phyloP scores from a whole-genome alignment of 2,113 vertebrate species.

The Enhydra lutris region DNA sequence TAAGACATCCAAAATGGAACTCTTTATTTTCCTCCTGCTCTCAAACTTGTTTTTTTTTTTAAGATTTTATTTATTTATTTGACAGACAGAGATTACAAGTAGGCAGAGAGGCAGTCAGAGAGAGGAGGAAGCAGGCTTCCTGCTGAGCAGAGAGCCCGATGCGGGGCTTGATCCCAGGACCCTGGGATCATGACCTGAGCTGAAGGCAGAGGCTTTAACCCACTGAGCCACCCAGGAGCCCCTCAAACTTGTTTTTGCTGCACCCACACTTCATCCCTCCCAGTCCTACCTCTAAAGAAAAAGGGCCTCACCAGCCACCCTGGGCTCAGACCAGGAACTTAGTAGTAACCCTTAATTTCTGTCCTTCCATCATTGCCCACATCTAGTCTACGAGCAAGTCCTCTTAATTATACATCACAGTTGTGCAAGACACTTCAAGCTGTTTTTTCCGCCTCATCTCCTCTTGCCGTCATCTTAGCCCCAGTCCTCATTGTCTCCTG shows the following conservation, averaged over 20 bases:
- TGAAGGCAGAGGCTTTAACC: too few species aligned
- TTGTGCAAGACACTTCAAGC: neutral
- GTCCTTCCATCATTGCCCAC: neutral
- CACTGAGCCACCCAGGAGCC: too few species aligned
- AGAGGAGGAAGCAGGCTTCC: too few species aligned
- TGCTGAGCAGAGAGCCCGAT: too few species aligned
- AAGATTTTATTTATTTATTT: too few species aligned
- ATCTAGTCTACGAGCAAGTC: neutral
- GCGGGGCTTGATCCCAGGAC: too few species aligned
- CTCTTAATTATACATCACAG: neutral
- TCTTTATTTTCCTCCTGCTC: neutral
- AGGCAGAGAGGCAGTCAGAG: too few species aligned
- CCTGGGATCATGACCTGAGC: too few species aligned
- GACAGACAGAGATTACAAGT: too few species aligned
- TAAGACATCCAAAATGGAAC: neutral
- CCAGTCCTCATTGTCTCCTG: too few species aligned
- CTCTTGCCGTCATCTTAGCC: neutral
- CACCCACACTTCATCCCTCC: neutral
- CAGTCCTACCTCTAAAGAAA: neutral
- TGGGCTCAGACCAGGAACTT: neutral
- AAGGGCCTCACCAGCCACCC: neutral
- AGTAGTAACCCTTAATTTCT: neutral
- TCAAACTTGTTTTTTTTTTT: neutral
- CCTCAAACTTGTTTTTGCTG: neutral
- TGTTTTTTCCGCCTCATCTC: neutral